Percentiles rank a stretch among this genome's conserved stretches.
These are phyloP conservation scores for Plectus sambesii DNA, from an alignment of 1,140 invertebrate genomes.

Conservation along the genomic window DNA sequence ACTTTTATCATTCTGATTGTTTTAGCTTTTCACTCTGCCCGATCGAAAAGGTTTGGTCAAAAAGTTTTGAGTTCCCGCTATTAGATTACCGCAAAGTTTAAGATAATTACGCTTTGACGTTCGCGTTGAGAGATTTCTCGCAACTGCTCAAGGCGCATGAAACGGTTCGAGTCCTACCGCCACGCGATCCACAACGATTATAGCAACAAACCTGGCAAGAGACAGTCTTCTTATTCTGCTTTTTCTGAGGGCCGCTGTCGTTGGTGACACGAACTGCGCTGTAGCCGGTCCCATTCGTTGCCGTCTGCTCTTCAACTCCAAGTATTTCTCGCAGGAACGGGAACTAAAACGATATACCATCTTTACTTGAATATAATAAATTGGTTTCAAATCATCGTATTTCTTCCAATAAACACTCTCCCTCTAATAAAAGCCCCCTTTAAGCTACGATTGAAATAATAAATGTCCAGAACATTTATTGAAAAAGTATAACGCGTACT, in stretches of 20 bases:
- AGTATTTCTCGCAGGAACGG: conserved; percentile 55
- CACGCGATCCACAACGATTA: neutral
- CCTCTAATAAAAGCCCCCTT: too few species aligned
- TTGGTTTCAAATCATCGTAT: too few species aligned
- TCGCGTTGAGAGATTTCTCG: too few species aligned
- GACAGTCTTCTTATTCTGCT: conserved; percentile 53
- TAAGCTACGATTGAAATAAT: too few species aligned
- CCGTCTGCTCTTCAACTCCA: conserved; percentile 35
- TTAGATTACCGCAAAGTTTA: neutral
- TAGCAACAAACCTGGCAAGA: conserved; percentile 18
- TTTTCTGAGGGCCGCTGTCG: conserved; percentile 46
- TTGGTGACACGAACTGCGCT: conserved; percentile 51
- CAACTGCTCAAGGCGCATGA: too few species aligned
- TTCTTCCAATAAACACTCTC: too few species aligned
- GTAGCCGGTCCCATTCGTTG: conserved; percentile 37
- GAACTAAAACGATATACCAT: conserved; percentile 50
- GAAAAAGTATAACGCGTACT: too few species aligned
- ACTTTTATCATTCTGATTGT: conserved; percentile 42
- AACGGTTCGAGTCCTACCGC: neutral
- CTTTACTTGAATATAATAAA: too few species aligned
- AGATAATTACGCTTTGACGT: too few species aligned
- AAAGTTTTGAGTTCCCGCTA: conserved; percentile 5
- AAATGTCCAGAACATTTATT: too few species aligned
- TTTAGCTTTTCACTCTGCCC: conserved; percentile 24
- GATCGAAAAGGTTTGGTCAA: conserved; percentile 20